Conservation (phyloP, 1,140 invertebrate species). For the Lysiphlebus fabarum region DNA sequence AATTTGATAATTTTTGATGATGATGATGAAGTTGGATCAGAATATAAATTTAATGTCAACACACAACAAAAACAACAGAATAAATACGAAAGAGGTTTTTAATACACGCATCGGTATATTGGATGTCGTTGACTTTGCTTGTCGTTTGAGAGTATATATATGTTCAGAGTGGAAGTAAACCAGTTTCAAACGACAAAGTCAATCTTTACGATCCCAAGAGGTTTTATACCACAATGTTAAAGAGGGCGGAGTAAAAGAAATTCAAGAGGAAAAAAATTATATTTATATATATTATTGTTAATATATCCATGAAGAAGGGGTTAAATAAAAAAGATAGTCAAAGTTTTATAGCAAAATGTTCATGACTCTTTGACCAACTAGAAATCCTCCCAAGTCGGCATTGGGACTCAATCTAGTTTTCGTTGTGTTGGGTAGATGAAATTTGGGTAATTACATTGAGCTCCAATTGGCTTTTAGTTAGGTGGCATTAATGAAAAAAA, state of each 20-base stretch:
- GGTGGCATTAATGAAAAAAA: too few relatives aligned
- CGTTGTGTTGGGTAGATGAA: too few relatives aligned
- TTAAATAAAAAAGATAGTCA: constrained; percentile 3
- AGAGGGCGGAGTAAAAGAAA: constrained; percentile 23
- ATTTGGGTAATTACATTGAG: too few relatives aligned
- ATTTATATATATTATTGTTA: constrained; percentile 4
- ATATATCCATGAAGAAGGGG: background rate
- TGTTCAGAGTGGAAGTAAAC: constrained; percentile 19
- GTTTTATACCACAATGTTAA: constrained; percentile 29
- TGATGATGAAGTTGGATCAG: constrained; percentile 29
- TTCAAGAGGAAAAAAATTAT: constrained; percentile 4
- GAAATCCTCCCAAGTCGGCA: too few relatives aligned
- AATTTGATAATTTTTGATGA: constrained; percentile 33
- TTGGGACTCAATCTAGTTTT: too few relatives aligned
- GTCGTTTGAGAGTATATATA: constrained; percentile 9
- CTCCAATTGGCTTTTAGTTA: too few relatives aligned
- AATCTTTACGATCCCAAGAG: constrained; percentile 23
- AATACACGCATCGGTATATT: constrained; percentile 7
- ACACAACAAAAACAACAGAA: background rate
- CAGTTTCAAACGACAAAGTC: constrained; percentile 26
- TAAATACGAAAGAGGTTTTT: background rate
- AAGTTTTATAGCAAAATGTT: constrained; percentile 22
- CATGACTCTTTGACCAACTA: too few relatives aligned
- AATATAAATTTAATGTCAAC: constrained; percentile 13
- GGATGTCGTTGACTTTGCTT: constrained; percentile 20